phyloP scores from a whole-genome alignment of 2,888 invertebrate species.

The Epiblema foenella region DNA sequence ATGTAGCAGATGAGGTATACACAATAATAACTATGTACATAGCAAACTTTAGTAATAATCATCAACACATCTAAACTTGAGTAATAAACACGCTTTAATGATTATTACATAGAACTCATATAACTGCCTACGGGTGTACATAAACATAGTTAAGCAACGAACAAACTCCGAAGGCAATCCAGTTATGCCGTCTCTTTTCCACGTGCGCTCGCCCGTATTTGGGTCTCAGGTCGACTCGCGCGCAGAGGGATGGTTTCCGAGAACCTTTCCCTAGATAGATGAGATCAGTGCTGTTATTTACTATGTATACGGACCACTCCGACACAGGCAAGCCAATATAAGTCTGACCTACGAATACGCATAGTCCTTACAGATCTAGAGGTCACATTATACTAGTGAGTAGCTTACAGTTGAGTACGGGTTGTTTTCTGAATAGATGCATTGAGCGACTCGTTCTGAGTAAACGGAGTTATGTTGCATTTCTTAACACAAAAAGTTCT shows the following conservation, averaged over 20 bases:
- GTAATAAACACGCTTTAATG: constrained; percentile 27
- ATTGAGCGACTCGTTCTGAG: constrained; percentile 51
- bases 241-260: constrained; percentile 69
- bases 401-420: neutral
- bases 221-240: constrained; percentile 52
- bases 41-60: constrained; percentile 3
- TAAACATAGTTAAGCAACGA: constrained; percentile 60
- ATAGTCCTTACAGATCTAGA: neutral
- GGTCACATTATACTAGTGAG: neutral
- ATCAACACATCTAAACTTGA: constrained; percentile 7
- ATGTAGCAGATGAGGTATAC: neutral
- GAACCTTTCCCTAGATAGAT: constrained; percentile 57
- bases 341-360: neutral
- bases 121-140: constrained; percentile 53
- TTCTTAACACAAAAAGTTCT: constrained; percentile 29
- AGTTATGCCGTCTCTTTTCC: constrained; percentile 60
- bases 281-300: constrained; percentile 26
- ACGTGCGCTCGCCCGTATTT: constrained; percentile 44
- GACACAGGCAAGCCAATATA: neutral
- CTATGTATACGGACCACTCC: neutral
- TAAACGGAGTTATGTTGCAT: constrained; percentile 50
- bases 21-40: neutral
- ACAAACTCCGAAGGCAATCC: constrained; percentile 70
- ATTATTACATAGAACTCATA: constrained; percentile 25
- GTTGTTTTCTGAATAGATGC: neutral